Evolutionary conservation across 2,888 invertebrate genomes (phyloP).

Genomic region (Morpho deidamia): DNA sequence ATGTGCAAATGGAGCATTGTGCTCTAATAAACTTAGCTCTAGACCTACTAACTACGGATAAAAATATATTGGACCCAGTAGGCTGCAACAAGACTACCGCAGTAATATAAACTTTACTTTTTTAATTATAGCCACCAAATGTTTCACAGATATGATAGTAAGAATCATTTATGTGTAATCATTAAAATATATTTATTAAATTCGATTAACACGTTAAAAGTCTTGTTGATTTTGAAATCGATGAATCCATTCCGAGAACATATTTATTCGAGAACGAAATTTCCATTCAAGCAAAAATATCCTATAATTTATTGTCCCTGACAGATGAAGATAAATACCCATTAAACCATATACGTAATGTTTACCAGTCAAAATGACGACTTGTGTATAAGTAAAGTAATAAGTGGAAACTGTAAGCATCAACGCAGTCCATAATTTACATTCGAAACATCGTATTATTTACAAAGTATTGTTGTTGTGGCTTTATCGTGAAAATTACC

Average conservation of each 20-base stretch:
- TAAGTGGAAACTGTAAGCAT: slow-evolving; percentile 14
- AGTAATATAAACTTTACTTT: slow-evolving; percentile 30
- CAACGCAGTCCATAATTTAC: not conserved
- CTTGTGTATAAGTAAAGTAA: slow-evolving; percentile 41
- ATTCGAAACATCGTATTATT: not conserved
- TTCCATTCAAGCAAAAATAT: slow-evolving; percentile 18
- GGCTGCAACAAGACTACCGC: slow-evolving; percentile 46
- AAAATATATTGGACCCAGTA: slow-evolving; percentile 62
- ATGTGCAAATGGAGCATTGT: slow-evolving; percentile 3
- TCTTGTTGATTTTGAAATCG: not conserved
- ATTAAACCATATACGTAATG: slow-evolving; percentile 36
- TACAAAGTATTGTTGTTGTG: no score
- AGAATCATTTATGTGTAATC: slow-evolving; percentile 7
- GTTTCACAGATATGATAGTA: no score
- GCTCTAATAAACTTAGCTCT: slow-evolving; percentile 9
- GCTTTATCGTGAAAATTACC: no score
- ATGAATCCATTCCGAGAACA: no score
- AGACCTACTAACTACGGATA: slow-evolving; percentile 36
- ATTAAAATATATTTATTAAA: slow-evolving; percentile 10
- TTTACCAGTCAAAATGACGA: slow-evolving; percentile 40
- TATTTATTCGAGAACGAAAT: not conserved
- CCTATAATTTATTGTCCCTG: slow-evolving; percentile 16
- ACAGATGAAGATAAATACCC: slow-evolving; percentile 45
- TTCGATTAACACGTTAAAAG: not conserved
- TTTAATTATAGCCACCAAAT: no score